These are phyloP conservation scores for Drosophila suzukii DNA, from an alignment of 1,140 invertebrate species.

Conservation along the genomic window DNA sequence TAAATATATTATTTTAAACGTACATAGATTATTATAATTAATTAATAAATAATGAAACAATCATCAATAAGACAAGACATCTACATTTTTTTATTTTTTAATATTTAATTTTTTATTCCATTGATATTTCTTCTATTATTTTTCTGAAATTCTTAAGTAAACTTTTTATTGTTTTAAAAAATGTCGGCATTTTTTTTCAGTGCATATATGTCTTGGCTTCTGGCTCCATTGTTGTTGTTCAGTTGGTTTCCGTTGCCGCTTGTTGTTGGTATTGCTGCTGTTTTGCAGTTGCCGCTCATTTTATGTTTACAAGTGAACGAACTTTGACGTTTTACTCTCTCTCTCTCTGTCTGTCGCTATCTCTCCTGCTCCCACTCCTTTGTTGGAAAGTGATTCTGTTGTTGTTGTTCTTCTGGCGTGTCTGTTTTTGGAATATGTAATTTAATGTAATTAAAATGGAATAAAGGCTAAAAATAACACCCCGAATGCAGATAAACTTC, in stretches of 20 bases:
- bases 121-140: too few species aligned
- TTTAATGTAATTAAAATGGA: slow-evolving; percentile 69
- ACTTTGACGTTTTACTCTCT: slow-evolving; percentile 62
- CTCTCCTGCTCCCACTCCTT: slow-evolving; percentile 9
- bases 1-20: too few species aligned
- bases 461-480: slow-evolving; percentile 36
- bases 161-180: too few species aligned
- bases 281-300: slow-evolving; percentile 58
- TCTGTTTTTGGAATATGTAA: slow-evolving; percentile 63
- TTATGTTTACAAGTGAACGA: slow-evolving; percentile 81
- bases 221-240: slow-evolving; percentile 65
- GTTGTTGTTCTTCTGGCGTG: slow-evolving; percentile 40
- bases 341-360: slow-evolving; percentile 8
- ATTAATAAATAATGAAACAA: too few species aligned
- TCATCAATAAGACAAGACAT: too few species aligned
- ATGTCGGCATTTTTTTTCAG: not conserved
- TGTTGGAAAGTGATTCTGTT: slow-evolving; percentile 70
- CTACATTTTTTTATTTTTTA: too few species aligned
- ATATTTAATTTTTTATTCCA: too few species aligned
- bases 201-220: slow-evolving; percentile 20
- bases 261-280: slow-evolving; percentile 22
- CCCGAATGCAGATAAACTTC: slow-evolving; percentile 43
- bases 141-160: too few species aligned
- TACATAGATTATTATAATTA: too few species aligned
- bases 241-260: slow-evolving; percentile 46